Evolutionary conservation across 2,113 vertebrate species (phyloP).

Genomic region (Trogon surrucura): DNA sequence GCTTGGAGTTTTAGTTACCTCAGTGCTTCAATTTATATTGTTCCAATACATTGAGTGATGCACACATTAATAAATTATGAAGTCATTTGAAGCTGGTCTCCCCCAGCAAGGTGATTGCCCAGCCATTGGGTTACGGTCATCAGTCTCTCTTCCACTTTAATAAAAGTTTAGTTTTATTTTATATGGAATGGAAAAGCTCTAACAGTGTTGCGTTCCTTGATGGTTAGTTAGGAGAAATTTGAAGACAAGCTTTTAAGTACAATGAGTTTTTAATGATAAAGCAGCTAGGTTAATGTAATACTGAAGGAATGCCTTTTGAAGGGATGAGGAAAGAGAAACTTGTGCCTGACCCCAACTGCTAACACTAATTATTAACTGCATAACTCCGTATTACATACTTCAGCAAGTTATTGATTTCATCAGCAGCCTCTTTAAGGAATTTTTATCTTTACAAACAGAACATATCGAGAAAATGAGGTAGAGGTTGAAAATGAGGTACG

Average conservation of each 20-base stretch:
- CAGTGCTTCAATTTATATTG: neutral
- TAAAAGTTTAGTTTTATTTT: constrained; percentile 57
- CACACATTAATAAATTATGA: neutral
- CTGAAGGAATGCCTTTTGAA: neutral
- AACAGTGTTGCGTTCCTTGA: neutral
- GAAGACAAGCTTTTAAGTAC: neutral
- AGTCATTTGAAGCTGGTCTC: constrained; percentile 13
- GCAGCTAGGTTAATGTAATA: neutral
- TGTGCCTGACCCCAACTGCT: neutral
- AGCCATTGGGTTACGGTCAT: neutral
- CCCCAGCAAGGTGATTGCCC: neutral
- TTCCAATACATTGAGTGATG: neutral
- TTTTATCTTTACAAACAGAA: neutral
- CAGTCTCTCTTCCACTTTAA: neutral
- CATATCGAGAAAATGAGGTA: neutral
- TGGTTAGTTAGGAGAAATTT: constrained; percentile 26
- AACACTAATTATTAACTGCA: neutral
- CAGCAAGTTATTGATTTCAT: neutral
- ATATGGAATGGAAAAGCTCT: neutral
- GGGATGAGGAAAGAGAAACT: neutral
- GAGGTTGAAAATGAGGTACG: neutral
- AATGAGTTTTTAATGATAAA: neutral
- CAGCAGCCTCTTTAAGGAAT: neutral
- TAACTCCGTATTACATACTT: neutral
- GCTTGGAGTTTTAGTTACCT: neutral